Percentiles rank a stretch among this genome's conserved stretches.
Conservation (phyloP, 2,113 vertebrate species). For the Carassius carassius region DNA sequence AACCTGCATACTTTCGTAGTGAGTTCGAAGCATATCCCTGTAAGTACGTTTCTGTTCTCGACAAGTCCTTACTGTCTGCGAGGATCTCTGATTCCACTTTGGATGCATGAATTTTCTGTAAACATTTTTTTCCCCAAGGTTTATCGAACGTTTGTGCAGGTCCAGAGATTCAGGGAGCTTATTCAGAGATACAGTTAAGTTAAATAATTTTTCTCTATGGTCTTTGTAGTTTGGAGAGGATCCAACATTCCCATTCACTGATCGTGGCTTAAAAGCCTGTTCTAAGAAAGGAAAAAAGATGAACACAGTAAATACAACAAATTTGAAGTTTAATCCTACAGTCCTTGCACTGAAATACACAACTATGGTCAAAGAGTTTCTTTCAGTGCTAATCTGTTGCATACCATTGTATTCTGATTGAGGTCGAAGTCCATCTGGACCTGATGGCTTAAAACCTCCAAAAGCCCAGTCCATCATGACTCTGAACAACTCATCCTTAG, state of each 20-base stretch:
- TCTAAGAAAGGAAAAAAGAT: neutral
- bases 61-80: neutral
- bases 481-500: conserved; percentile 74
- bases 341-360: neutral
- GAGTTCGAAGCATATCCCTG: conserved; percentile 27
- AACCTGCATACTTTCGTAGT: neutral
- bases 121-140: neutral
- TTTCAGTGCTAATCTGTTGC: neutral
- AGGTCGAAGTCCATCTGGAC: conserved; percentile 76
- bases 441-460: conserved; percentile 81
- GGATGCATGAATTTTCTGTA: neutral
- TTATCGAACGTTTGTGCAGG: conserved; percentile 29
- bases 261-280: neutral
- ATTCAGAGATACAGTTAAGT: conserved; percentile 46
- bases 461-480: conserved; percentile 89
- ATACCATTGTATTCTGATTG: conserved; percentile 50
- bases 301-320: neutral
- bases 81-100: neutral
- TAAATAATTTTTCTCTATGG: conserved; percentile 5
- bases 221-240: neutral
- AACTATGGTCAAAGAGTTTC: neutral
- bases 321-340: neutral
- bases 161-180: conserved; percentile 49
- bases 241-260: neutral
- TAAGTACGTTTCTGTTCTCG: conserved; percentile 3